Base-by-base conservation (phyloP, 2,797 vertebrate species). In the Choloepus didactylus region DNA sequence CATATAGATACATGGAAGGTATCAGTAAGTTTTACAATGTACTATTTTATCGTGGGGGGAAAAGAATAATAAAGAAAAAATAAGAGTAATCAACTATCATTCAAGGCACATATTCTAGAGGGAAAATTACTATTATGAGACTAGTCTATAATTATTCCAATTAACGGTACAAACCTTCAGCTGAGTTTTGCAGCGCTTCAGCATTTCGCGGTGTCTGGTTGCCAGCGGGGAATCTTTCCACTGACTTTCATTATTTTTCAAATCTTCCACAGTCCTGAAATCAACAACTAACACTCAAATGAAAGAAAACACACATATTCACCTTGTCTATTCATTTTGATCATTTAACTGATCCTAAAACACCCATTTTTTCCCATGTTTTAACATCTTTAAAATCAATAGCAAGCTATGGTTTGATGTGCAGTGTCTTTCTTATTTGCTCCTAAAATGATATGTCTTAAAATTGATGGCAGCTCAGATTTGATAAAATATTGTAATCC, bases 151-250 rank as follows among this genome's bases (percentile, higher is more conserved):
- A 49, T 29, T 35, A 73, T 4, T 5, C 27, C 56, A 5, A 25
- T n/a, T 16, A 80, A 75, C 14, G n/a, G 87, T 31, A 97, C 98
- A 93, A 56, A 99, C 99, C 99, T 99, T 99, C 1, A 99, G 99
- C 98, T 99, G 99, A 27, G 99, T 99, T 98, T 99, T 99, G 98
- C 99, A 99, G 88, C 99, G 99, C 93, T 99, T 99, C 82, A 99
- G 98, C 99, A 99, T 99, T 96, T 99, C 99, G 67, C 99, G 99
- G 98, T 99, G 99, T 97, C 99, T 98, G 67, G 99, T 99, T 49
- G 99, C 99, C 95, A 99, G 98, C 0, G 99, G 99, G 82, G 99
- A 99, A 97, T 99, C 99, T 97, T 99, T 99, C 99, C 99, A 99
- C 19, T 99, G 99, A 96, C 98, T 99, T 98, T 99, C 99, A 92